Conservation (phyloP, 2,888 invertebrate species). For the Cheilosia variabilis region DNA sequence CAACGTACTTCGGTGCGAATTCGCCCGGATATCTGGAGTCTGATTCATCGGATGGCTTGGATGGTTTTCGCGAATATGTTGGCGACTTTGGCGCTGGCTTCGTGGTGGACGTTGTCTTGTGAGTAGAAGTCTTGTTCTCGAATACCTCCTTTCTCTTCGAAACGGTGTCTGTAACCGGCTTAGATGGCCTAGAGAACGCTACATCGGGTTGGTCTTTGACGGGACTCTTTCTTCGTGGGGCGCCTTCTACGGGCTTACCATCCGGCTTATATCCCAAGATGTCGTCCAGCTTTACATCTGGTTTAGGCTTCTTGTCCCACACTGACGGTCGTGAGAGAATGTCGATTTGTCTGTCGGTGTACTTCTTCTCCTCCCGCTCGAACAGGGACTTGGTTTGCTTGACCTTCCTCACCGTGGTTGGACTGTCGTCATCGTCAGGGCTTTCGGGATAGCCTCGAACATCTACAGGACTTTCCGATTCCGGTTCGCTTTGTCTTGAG, state of each 20-base stretch:
- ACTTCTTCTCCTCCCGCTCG: slow-evolving; percentile 73
- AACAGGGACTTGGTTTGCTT: slow-evolving; percentile 40
- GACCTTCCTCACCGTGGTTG: slow-evolving; percentile 52
- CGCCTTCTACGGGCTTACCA: slow-evolving; percentile 13
- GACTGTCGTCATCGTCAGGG: slow-evolving; percentile 27
- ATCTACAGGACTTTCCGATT: slow-evolving; percentile 77
- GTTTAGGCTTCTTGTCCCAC: slow-evolving; percentile 80
- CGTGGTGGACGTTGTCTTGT: slow-evolving; percentile 33
- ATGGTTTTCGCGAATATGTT: neutral
- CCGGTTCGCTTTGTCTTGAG: slow-evolving; percentile 80
- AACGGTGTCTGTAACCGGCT: slow-evolving; percentile 32
- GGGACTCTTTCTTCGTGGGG: slow-evolving; percentile 11
- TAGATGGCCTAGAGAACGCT: slow-evolving; percentile 77
- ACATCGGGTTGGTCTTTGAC: slow-evolving; percentile 79
- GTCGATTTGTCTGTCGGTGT: slow-evolving; percentile 83
- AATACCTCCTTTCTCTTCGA: slow-evolving; percentile 60
- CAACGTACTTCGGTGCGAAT: slow-evolving; percentile 19
- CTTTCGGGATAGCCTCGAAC: slow-evolving; percentile 43
- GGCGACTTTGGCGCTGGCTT: slow-evolving; percentile 42
- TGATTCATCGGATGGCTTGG: slow-evolving; percentile 27
- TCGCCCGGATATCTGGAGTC: slow-evolving; percentile 47
- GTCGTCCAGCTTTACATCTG: slow-evolving; percentile 84
- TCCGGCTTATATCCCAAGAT: slow-evolving; percentile 83
- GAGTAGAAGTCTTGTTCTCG: slow-evolving; percentile 47
- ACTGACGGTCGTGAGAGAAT: slow-evolving; percentile 85